Conservation (phyloP, 2,888 invertebrate genomes). For the Mallateleia sp. region DNA sequence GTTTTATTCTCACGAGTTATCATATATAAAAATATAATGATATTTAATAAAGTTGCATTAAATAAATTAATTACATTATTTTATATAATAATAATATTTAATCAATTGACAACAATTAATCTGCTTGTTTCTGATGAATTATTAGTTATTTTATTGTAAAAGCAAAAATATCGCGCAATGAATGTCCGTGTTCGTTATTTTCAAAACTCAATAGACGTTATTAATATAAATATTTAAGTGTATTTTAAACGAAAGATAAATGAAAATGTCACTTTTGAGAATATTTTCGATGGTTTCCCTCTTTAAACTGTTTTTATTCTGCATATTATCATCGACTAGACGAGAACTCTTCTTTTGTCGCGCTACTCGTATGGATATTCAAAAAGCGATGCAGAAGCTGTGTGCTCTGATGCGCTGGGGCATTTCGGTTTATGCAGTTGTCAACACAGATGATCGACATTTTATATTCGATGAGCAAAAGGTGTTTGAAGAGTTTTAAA, state of each 20-base stretch:
- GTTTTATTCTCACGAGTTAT: too few relatives aligned
- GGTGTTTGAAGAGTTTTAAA: background rate
- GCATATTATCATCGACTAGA: slow-evolving; percentile 48
- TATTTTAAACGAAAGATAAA: slow-evolving; percentile 15
- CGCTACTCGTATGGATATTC: slow-evolving; percentile 59
- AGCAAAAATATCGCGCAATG: too few relatives aligned
- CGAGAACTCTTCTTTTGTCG: slow-evolving; percentile 58
- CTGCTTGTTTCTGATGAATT: too few relatives aligned
- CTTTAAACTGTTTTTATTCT: slow-evolving; percentile 61
- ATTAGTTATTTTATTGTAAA: too few relatives aligned
- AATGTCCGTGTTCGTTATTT: too few relatives aligned
- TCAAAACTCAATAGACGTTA: too few relatives aligned
- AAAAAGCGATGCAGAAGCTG: slow-evolving; percentile 53
- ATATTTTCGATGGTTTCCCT: slow-evolving; percentile 1
- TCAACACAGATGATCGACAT: slow-evolving; percentile 35
- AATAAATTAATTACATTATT: too few relatives aligned
- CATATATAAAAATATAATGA: too few relatives aligned
- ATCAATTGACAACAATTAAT: too few relatives aligned
- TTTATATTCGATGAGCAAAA: slow-evolving; percentile 12
- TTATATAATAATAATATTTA: too few relatives aligned
- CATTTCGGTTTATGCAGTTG: slow-evolving; percentile 59
- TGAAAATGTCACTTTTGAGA: slow-evolving; percentile 9
- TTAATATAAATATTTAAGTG: background rate
- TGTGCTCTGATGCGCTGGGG: slow-evolving; percentile 24
- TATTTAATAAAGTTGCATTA: too few relatives aligned